phyloP scores from a whole-genome alignment of 2,888 invertebrate genomes.

The Cryptus armator region DNA sequence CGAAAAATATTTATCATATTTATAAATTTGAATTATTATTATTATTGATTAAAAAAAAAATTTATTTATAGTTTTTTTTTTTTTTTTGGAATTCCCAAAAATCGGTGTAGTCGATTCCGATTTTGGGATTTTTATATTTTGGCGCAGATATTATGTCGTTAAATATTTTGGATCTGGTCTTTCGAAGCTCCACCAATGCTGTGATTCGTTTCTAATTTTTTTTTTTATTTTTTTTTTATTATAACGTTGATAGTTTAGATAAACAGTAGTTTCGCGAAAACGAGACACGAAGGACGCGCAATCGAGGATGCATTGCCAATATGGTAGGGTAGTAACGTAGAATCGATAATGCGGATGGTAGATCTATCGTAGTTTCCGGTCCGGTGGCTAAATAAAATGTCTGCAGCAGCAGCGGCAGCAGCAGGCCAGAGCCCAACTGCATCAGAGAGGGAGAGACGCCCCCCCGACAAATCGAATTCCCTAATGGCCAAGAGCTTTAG shows the following conservation, averaged over 20 bases:
- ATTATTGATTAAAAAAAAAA: too few relatives aligned
- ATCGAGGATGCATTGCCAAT: neutral
- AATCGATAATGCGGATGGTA: constrained; percentile 66
- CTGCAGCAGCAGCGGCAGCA: constrained; percentile 54
- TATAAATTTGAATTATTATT: too few relatives aligned
- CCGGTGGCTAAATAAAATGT: constrained; percentile 71
- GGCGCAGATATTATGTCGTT: too few relatives aligned
- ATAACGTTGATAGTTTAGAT: neutral
- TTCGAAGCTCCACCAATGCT: too few relatives aligned
- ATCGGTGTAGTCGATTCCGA: too few relatives aligned
- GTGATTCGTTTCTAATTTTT: too few relatives aligned
- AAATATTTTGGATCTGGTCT: too few relatives aligned
- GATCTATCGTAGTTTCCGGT: constrained; percentile 71
- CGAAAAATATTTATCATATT: too few relatives aligned
- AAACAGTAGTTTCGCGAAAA: neutral
- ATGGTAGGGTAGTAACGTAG: constrained; percentile 11
- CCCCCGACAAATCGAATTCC: constrained; percentile 74
- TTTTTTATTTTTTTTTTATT: neutral
- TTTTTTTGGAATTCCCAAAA: too few relatives aligned
- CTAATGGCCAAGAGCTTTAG: constrained; percentile 75
- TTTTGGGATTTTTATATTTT: too few relatives aligned
- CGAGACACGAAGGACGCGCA: neutral
- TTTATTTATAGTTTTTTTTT: too few relatives aligned
- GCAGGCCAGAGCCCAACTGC: constrained; percentile 44
- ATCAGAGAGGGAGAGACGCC: constrained; percentile 37